A percentile compares a stretch with the other conserved stretches of the same genome.
phyloP scores from a whole-genome alignment of 2,797 vertebrate species.

The Chanos chanos region DNA sequence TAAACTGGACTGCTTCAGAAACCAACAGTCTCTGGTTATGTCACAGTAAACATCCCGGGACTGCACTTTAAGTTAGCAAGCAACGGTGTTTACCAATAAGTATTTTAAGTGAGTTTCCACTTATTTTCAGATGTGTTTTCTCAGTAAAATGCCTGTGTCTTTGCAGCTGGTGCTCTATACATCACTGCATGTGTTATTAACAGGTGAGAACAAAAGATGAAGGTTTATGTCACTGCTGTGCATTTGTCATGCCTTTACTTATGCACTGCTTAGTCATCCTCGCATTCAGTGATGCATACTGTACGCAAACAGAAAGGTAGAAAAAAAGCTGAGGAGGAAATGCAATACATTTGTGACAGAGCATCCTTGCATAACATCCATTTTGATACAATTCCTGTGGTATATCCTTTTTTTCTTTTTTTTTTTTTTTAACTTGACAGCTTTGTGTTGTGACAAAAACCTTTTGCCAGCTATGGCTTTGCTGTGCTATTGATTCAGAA shows the following conservation, averaged over 20 bases:
- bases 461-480: conserved; percentile 31
- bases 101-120: too few species aligned
- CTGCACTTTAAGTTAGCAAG: too few species aligned
- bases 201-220: conserved; percentile 1
- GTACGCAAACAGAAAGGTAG: conserved; percentile 7
- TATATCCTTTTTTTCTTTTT: not conserved
- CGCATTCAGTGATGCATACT: conserved; percentile 1
- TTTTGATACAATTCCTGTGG: not conserved
- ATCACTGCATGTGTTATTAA: conserved; percentile 20
- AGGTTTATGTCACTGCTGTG: not conserved
- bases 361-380: conserved; percentile 7
- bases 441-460: not conserved
- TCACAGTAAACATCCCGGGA: too few species aligned
- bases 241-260: conserved; percentile 11
- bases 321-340: not conserved
- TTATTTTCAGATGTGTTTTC: too few species aligned
- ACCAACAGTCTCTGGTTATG: too few species aligned
- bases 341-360: not conserved
- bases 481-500: conserved; percentile 17
- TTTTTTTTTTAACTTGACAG: not conserved
- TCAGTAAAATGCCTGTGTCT: not conserved
- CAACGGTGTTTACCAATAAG: too few species aligned
- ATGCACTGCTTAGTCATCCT: conserved; percentile 9
- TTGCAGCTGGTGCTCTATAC: too few species aligned
- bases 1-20: too few species aligned